A percentile compares a stretch with the other conserved stretches of the same genome.
These are phyloP conservation scores for Heptranchias perlo DNA, from an alignment of 2,113 vertebrate genomes.

Conservation along the genomic window DNA sequence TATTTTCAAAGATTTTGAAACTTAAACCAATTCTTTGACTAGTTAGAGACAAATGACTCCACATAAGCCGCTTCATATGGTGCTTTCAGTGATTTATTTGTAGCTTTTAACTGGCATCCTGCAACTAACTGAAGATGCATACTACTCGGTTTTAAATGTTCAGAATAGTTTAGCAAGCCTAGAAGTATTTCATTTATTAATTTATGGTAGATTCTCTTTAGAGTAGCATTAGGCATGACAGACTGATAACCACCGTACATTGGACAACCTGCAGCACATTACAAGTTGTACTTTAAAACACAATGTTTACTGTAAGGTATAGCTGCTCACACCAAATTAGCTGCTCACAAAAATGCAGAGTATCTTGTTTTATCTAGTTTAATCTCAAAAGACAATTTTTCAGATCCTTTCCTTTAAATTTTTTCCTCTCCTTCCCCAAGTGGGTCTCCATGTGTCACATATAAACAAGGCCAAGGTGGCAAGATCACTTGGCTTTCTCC, in stretches of 20 bases:
- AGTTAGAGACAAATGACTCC: too few relatives aligned
- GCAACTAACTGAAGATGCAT: neutral
- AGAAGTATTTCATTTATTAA: neutral
- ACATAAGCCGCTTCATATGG: neutral
- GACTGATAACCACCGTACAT: neutral
- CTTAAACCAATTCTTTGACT: constrained; percentile 15
- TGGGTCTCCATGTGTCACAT: neutral
- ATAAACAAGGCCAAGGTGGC: neutral
- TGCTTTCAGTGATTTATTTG: constrained; percentile 5
- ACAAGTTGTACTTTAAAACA: neutral
- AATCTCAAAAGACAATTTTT: neutral
- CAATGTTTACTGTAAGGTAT: too few relatives aligned
- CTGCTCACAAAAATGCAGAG: too few relatives aligned
- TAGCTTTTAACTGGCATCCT: neutral
- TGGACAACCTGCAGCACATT: neutral
- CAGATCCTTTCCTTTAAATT: neutral
- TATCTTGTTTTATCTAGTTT: neutral
- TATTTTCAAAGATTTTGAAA: constrained; percentile 38
- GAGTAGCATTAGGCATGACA: neutral
- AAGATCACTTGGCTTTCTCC: neutral
- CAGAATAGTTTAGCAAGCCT: constrained; percentile 3
- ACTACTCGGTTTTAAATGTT: neutral
- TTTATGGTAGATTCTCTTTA: neutral
- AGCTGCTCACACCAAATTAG: too few relatives aligned
- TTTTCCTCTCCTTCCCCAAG: neutral